A percentile compares a stretch with the other conserved stretches of the same genome.
phyloP scores from a whole-genome alignment of 2,797 vertebrate species.

The Gymnoscopelus microlampas region DNA sequence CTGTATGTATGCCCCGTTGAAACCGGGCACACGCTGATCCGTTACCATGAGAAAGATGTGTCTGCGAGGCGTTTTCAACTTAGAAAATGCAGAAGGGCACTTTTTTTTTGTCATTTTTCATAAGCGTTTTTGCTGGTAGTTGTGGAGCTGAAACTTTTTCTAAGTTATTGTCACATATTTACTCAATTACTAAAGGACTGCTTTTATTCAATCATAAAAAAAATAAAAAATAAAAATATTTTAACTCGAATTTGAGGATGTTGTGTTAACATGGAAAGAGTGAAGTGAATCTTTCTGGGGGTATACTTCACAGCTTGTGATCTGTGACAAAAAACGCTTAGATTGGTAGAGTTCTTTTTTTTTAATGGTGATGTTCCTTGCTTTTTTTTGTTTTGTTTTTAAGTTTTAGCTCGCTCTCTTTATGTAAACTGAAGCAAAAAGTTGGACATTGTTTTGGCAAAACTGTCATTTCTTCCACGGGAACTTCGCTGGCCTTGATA shows the following conservation, averaged over 20 bases:
- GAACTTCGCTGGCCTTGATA: slow-evolving; percentile 60
- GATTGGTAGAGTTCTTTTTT: slow-evolving; percentile 45
- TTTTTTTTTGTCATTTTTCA: slow-evolving; percentile 47
- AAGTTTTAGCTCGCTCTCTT: slow-evolving; percentile 52
- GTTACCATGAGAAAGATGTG: slow-evolving; percentile 42
- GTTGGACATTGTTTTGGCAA: slow-evolving; percentile 53
- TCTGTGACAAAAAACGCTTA: slow-evolving; percentile 55
- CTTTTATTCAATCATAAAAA: slow-evolving; percentile 73
- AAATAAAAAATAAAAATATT: slow-evolving; percentile 9
- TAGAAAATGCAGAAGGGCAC: slow-evolving; percentile 58
- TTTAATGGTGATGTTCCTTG: slow-evolving; percentile 38
- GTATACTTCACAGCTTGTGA: slow-evolving; percentile 32
- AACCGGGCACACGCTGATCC: slow-evolving; percentile 54
- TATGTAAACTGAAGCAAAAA: slow-evolving; percentile 65
- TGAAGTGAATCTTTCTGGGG: slow-evolving; percentile 34
- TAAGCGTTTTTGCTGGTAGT: slow-evolving; percentile 75
- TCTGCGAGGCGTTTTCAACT: slow-evolving; percentile 41
- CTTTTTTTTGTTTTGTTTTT: slow-evolving; percentile 47
- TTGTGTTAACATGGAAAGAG: slow-evolving; percentile 58
- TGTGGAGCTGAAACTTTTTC: slow-evolving; percentile 63
- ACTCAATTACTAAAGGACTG: slow-evolving; percentile 69
- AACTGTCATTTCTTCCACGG: slow-evolving; percentile 71
- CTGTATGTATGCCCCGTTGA: slow-evolving; percentile 65
- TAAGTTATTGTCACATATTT: slow-evolving; percentile 60
- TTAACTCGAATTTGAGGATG: slow-evolving; percentile 27